Evolutionary conservation across 2,888 invertebrate species (phyloP), one percentile per base, ranked within the genome.

Genomic region (Sphecodes monilicornis): DNA sequence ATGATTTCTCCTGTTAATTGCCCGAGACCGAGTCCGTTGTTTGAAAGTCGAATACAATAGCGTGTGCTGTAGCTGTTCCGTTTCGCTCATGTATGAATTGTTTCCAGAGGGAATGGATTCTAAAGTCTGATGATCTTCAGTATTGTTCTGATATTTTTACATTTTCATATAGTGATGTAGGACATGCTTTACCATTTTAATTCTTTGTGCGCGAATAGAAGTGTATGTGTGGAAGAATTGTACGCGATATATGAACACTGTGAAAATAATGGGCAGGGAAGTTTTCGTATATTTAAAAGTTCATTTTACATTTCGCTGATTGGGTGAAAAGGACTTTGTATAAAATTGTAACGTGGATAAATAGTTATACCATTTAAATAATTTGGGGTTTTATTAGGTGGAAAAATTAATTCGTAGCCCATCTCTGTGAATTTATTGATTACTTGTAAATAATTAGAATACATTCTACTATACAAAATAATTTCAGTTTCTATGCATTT

Each of bases 1-100:
- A 60, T 78, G 60, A 72, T 43, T 77, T 60, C 77, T 57, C 71
- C 29, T 64, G 60, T 78, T 78, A 72, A 78, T 72, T 72, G 46
- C 18, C 43, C 72, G 60, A 36, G 60, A 72, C 72, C 41, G 60
- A 36, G n/a, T 46, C 32, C 72, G 72, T 78, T 78, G 32, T 64
- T 78, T 57, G 60, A 72, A 78, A 60, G 36, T 43, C 43, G 36
- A 32, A 32, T 54, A 69, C 50, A 69, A 46, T 76, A 5, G 76
- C 29, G 39, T 54, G 69, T 18, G 13, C 29, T 36, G 22, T 50
- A 13, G n/a, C 50, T 36, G 26, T 69, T 76, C 32, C n/a, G 46
- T 76, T 54, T 54, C 76, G 39, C 54, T 76, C 36, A 26, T 64
- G 39, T 29, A 69, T 22, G 26, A 54, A 76, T 69, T 69, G 69